These are phyloP conservation scores for Procavia capensis DNA, from an alignment of 2,113 vertebrate species.

Conservation along the genomic window DNA sequence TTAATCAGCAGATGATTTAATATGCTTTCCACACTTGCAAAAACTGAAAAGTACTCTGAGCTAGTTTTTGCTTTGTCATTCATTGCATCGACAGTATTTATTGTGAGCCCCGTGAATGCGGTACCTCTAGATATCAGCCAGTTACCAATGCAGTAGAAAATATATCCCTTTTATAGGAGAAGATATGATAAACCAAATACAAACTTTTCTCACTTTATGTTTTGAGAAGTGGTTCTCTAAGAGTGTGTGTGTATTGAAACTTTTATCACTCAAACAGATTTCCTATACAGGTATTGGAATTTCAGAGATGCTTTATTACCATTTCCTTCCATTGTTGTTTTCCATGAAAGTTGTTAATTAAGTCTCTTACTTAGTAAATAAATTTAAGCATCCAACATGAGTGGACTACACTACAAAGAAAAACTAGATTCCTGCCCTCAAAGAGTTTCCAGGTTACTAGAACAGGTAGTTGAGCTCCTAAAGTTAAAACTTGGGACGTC, in stretches of 20 bases:
- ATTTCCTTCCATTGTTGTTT: not conserved
- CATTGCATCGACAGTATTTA: slow-evolving; percentile 61
- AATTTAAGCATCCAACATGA: not conserved
- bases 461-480: not conserved
- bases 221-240: slow-evolving; percentile 11
- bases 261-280: not conserved
- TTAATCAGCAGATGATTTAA: slow-evolving; percentile 81
- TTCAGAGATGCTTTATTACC: slow-evolving; percentile 11
- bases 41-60: slow-evolving; percentile 65
- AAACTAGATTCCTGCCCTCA: not conserved
- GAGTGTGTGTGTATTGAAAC: not conserved
- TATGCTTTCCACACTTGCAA: slow-evolving; percentile 76
- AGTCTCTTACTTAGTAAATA: not conserved
- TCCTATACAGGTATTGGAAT: not conserved
- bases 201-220: slow-evolving; percentile 26
- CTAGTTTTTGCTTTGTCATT: slow-evolving; percentile 79
- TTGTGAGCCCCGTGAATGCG: not conserved
- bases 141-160: slow-evolving; percentile 27
- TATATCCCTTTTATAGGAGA: not conserved
- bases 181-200: not conserved
- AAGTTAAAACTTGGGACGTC: not conserved
- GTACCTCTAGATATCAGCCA: slow-evolving; percentile 27
- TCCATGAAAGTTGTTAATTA: not conserved
- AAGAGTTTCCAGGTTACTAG: not conserved
- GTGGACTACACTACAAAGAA: not conserved